phyloP scores from a whole-genome alignment of 2,888 invertebrate species.

The Coenonympha glycerion region DNA sequence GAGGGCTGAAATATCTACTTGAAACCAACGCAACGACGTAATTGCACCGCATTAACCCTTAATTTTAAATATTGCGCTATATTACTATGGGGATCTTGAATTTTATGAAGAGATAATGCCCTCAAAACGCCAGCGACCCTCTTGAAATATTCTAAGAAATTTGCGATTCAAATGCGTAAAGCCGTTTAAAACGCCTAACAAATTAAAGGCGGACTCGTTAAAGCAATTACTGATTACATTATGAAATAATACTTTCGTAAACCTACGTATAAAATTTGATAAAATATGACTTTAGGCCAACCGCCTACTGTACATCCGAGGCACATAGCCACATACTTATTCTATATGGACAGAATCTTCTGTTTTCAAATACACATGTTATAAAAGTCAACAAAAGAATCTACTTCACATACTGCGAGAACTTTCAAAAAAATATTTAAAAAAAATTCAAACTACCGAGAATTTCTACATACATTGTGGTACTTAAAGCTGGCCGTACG shows the following conservation, averaged over 20 bases:
- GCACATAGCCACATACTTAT: too few relatives aligned
- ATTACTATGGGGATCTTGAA: constrained; percentile 68
- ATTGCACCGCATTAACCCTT: constrained; percentile 31
- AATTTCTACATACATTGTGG: too few relatives aligned
- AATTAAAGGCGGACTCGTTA: constrained; percentile 75
- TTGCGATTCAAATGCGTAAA: constrained; percentile 76
- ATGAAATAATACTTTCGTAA: constrained; percentile 55
- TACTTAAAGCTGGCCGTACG: too few relatives aligned
- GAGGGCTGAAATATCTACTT: background rate
- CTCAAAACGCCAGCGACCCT: constrained; percentile 70
- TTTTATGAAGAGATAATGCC: constrained; percentile 75
- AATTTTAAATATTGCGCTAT: constrained; percentile 66
- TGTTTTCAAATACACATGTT: too few relatives aligned
- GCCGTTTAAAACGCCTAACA: constrained; percentile 76
- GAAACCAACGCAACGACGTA: constrained; percentile 18
- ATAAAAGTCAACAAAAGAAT: too few relatives aligned
- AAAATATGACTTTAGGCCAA: constrained; percentile 11
- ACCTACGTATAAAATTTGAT: constrained; percentile 24
- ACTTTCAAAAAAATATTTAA: too few relatives aligned
- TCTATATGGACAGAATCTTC: background rate
- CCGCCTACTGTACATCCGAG: background rate
- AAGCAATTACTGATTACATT: constrained; percentile 74
- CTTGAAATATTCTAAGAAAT: constrained; percentile 74
- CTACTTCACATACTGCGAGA: too few relatives aligned
- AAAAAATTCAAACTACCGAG: too few relatives aligned